Evolutionary conservation across 2,888 invertebrate species (phyloP).

Genomic region (Bursaphelenchus okinawaensis): DNA sequence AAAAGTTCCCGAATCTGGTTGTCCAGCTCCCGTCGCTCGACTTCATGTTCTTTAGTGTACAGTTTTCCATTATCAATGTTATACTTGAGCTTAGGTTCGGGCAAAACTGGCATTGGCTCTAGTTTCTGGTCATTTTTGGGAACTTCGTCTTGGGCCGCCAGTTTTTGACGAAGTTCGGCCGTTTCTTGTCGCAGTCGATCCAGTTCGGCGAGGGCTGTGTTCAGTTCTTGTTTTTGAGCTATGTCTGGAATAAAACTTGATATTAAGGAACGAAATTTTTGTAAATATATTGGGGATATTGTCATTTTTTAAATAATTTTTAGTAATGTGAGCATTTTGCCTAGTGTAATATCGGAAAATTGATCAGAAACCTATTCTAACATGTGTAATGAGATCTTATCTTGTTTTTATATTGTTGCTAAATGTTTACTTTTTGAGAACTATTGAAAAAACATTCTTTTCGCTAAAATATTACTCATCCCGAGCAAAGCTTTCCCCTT

Average conservation of each 20-base stretch:
- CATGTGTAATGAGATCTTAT: too few relatives aligned
- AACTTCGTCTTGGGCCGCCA: not conserved
- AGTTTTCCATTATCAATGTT: not conserved
- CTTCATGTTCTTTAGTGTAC: slow-evolving; percentile 18
- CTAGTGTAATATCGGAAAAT: too few relatives aligned
- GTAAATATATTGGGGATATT: too few relatives aligned
- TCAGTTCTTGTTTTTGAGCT: not conserved
- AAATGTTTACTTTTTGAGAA: too few relatives aligned
- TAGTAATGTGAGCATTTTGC: too few relatives aligned
- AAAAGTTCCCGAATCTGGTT: slow-evolving; percentile 22
- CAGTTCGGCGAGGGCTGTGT: not conserved
- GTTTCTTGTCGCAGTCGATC: not conserved
- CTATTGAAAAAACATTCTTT: not conserved
- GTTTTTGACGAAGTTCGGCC: not conserved
- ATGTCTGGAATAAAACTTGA: not conserved
- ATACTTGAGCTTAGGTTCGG: slow-evolving; percentile 6
- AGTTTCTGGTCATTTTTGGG: not conserved
- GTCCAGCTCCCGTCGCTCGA: slow-evolving; percentile 19
- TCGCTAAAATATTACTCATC: not conserved
- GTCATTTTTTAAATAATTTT: too few relatives aligned
- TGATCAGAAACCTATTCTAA: too few relatives aligned
- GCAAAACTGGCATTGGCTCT: not conserved
- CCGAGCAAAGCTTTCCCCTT: not conserved
- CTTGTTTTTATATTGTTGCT: not conserved
- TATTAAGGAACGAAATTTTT: not conserved